Conservation (phyloP, 2,888 invertebrate genomes). For the Syrista parreyssii region DNA sequence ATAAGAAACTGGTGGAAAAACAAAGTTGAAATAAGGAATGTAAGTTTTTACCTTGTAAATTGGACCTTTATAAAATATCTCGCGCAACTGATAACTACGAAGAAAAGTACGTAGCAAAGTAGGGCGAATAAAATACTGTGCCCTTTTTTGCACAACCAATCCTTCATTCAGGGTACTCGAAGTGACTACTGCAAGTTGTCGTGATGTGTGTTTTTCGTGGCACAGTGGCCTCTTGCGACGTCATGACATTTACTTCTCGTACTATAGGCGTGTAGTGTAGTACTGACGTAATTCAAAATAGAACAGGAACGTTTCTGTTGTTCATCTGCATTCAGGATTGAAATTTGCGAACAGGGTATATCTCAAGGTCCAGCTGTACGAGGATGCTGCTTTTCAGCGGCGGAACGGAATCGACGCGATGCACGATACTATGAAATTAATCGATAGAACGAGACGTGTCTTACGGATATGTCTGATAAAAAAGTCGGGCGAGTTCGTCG, state of each 20-base stretch:
- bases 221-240: conserved; percentile 15
- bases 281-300: not conserved
- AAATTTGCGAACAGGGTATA: not conserved
- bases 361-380: not conserved
- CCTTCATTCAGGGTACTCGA: not conserved
- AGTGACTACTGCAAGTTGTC: conserved; percentile 53
- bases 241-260: not conserved
- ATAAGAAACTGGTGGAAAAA: not conserved
- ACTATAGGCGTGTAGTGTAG: not conserved
- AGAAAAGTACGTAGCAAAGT: too few relatives aligned
- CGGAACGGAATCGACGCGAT: not conserved
- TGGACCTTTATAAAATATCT: not conserved
- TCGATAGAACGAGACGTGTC: conserved; percentile 7
- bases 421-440: not conserved
- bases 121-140: not conserved
- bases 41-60: not conserved
- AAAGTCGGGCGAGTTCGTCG: not conserved
- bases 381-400: not conserved
- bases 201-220: conserved; percentile 41
- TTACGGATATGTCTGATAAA: conserved; percentile 3
- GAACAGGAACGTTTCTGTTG: not conserved
- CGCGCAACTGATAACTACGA: not conserved
- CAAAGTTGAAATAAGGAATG: not conserved
- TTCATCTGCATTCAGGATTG: not conserved
- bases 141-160: not conserved